Evolutionary conservation across 2,797 vertebrate genomes (phyloP), one percentile per base, ranked within the genome.

Genomic region (Falco berigora): DNA sequence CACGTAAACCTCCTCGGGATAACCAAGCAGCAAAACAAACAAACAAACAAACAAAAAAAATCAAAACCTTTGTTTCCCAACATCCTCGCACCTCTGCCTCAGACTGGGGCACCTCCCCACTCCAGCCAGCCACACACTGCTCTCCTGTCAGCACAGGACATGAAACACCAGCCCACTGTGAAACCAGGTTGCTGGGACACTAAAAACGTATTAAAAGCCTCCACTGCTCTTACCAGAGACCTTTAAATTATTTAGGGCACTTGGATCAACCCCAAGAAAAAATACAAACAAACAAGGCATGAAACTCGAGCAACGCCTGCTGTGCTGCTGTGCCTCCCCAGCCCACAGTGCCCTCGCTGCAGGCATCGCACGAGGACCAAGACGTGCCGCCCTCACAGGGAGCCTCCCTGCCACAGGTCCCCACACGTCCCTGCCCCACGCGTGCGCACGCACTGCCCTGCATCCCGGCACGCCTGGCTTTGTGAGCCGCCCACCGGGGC

Each of bases 161-260:
- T 4, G 66, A 94, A 96, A 96, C 75, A 89, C 38, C 71, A 94
- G 66, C 53, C 74, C 88, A 61, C 47, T 1, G 18, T 10, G 11
- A 28, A 72, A 47, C 59, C 82, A 89, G 85, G 91, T 12, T 97
- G 74, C 93, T 32, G 74, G 91, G 88, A 97, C 52, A 94, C 80
- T 76, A 62, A 44, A 68, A 90, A 55, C 8, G 18, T 22, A 64
- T 69, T 9, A 49, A 56, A 50, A 91, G 50, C 59, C 62, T 82
- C 73, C 68, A 9, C 81, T 34, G 5, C 86, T 92, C 79, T 67
- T 38, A 30, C 52, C 75, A 5, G 7, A 72, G 40, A 36, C 25
- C 73, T 69, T 56, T 96, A 40, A 91, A 95, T 95, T 91, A 97
- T 95, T 96, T 67, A 96, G 79, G 67, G 88, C 90, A 36, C 92